Evolutionary conservation across 1,140 invertebrate species (phyloP).

Genomic region (Wasmannia auropunctata): DNA sequence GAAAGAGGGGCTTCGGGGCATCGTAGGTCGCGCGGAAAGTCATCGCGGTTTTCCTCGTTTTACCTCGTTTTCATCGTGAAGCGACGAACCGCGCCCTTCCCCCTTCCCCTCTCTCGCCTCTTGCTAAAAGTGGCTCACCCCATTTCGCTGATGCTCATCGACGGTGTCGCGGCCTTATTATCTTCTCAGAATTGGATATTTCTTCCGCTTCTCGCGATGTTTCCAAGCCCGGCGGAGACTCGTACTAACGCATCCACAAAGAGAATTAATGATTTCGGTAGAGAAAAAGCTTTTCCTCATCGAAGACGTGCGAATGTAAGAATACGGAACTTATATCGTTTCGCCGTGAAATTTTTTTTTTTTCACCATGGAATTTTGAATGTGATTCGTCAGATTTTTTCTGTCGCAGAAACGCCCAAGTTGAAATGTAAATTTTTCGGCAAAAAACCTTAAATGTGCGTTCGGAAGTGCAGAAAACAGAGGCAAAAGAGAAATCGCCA

Average conservation of each 20-base stretch:
- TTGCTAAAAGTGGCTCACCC: conserved; percentile 47
- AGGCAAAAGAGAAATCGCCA: not conserved
- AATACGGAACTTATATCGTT: not conserved
- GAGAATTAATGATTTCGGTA: conserved; percentile 10
- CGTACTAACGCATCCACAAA: conserved; percentile 3
- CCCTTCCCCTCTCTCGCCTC: too few relatives aligned
- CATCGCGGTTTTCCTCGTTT: conserved; percentile 31
- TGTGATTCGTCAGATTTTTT: too few relatives aligned
- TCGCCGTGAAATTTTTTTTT: not conserved
- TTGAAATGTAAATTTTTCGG: conserved; percentile 1
- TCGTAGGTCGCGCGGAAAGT: conserved; percentile 50
- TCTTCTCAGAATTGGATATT: conserved; percentile 46
- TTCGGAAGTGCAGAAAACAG: not conserved
- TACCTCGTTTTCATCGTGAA: not conserved
- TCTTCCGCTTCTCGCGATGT: not conserved
- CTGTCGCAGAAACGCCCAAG: not conserved
- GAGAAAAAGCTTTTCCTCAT: not conserved
- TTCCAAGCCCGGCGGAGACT: not conserved
- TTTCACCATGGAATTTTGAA: too few relatives aligned
- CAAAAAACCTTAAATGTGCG: not conserved
- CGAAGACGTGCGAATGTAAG: not conserved
- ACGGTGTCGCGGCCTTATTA: conserved; percentile 35
- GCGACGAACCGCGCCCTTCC: not conserved
- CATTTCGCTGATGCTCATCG: conserved; percentile 47
- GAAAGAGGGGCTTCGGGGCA: conserved; percentile 23